Conservation (phyloP, 1,140 invertebrate species). For the Delia radicum region DNA sequence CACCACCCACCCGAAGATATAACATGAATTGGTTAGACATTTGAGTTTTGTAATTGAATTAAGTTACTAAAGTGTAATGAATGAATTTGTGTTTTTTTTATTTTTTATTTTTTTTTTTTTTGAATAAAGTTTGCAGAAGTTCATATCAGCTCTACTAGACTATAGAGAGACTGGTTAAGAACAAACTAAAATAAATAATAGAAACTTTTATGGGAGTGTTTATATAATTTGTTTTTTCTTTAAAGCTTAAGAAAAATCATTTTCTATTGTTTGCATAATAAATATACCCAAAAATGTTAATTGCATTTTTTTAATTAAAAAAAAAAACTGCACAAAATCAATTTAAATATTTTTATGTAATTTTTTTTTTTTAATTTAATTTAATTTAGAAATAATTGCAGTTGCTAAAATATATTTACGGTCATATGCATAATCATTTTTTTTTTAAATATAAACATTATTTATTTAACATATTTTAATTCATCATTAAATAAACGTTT, state of each 20-base stretch:
- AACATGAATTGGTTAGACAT: constrained; percentile 1
- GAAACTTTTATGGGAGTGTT: background rate
- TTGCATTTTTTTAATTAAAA: background rate
- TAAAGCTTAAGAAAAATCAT: no score
- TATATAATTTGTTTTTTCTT: background rate
- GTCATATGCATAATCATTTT: no score
- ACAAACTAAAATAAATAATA: background rate
- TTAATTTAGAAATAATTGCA: background rate
- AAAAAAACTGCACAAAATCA: background rate
- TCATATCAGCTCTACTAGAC: background rate
- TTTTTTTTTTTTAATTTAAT: background rate
- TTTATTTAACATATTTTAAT: no score
- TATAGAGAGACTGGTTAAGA: background rate
- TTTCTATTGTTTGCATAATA: no score
- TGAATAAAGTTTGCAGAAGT: no score
- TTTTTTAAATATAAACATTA: no score
- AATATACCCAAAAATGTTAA: background rate
- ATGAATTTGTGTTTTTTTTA: background rate
- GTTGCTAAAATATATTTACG: no score
- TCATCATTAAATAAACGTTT: background rate
- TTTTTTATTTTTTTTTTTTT: background rate
- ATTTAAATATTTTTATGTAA: background rate
- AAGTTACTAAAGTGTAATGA: background rate
- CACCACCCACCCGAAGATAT: background rate
- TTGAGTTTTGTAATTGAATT: constrained; percentile 2